phyloP scores from a whole-genome alignment of 1,140 invertebrate genomes.

The Cyrtorhinus lividipennis region DNA sequence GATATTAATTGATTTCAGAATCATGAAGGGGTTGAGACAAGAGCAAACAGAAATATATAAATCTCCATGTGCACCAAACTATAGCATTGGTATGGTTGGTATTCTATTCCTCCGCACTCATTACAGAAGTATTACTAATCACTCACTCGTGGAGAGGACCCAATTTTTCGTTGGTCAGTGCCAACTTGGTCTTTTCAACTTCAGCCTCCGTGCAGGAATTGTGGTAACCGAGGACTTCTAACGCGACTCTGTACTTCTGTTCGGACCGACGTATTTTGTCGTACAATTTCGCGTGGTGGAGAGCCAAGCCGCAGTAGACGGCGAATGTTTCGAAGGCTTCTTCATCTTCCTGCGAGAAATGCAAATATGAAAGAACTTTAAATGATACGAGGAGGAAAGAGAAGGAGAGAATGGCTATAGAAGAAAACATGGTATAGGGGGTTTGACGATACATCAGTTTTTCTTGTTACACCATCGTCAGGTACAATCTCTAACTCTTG shows the following conservation, averaged over 20 bases:
- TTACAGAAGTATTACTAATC: too few species aligned
- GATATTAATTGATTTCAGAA: too few species aligned
- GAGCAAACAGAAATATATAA: neutral
- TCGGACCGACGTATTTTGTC: slow-evolving; percentile 69
- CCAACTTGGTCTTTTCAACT: slow-evolving; percentile 36
- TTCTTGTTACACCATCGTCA: too few species aligned
- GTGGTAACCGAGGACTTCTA: slow-evolving; percentile 72
- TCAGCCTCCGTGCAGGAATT: slow-evolving; percentile 60
- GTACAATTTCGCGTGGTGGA: slow-evolving; percentile 72
- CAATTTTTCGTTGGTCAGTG: slow-evolving; percentile 29
- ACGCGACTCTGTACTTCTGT: slow-evolving; percentile 65
- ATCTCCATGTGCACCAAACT: too few species aligned
- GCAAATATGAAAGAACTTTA: neutral
- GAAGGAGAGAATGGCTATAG: too few species aligned
- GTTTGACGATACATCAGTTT: too few species aligned
- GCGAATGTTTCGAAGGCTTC: slow-evolving; percentile 71
- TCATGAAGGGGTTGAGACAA: too few species aligned
- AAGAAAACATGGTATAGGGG: too few species aligned
- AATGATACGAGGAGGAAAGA: too few species aligned
- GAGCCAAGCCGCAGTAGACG: slow-evolving; percentile 67
- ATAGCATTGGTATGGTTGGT: too few species aligned
- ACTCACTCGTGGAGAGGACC: slow-evolving; percentile 35
- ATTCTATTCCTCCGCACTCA: too few species aligned
- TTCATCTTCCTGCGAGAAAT: slow-evolving; percentile 44
- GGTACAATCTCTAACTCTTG: too few species aligned